A percentile compares a stretch with the other conserved stretches of the same genome.
phyloP scores from a whole-genome alignment of 2,797 vertebrate genomes.

The Hoplostethus atlanticus region DNA sequence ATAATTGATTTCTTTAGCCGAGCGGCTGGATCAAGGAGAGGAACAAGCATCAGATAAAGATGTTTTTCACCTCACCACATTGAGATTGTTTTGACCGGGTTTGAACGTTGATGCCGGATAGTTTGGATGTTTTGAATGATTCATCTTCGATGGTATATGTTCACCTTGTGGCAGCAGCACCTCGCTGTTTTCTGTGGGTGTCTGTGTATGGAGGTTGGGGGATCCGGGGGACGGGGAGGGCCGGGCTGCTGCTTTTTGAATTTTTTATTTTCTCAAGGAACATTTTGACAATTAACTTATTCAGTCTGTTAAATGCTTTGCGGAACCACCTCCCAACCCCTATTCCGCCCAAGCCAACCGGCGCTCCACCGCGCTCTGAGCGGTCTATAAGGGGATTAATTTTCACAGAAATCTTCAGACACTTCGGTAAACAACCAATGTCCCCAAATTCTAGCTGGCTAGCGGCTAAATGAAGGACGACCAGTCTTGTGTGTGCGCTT shows the following conservation, averaged over 20 bases:
- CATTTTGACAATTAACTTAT: no score
- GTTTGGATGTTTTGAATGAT: neutral
- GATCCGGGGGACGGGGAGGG: no score
- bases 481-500: neutral
- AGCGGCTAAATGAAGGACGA: neutral
- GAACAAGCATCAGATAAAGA: slow-evolving; percentile 10
- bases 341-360: neutral
- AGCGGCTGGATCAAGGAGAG: slow-evolving; percentile 8
- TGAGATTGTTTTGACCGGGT: neutral
- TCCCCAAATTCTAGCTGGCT: neutral
- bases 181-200: neutral
- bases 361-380: neutral
- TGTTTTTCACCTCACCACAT: neutral
- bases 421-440: neutral
- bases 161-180: no score
- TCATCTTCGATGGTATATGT: neutral
- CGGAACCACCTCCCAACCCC: neutral
- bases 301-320: no score
- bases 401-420: slow-evolving; percentile 5
- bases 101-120: neutral
- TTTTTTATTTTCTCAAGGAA: no score
- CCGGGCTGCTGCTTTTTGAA: no score
- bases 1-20: slow-evolving; percentile 64
- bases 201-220: neutral
- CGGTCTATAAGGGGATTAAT: neutral